Base-by-base conservation (phyloP, 2,888 invertebrate genomes). In the Microdon myrmicae region DNA sequence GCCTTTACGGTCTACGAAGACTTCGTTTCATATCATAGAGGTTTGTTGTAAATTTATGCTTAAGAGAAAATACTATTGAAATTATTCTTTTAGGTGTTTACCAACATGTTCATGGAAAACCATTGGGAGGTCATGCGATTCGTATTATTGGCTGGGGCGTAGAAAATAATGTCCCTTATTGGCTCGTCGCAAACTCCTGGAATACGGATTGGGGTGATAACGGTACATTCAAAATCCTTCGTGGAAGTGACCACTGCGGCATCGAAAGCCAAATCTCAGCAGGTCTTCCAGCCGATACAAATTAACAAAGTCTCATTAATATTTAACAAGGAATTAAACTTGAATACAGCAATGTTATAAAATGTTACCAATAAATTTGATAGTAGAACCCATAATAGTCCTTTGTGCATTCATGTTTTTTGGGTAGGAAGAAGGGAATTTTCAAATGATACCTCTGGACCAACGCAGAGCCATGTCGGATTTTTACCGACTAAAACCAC, bases 101-200 rank as follows among this genome's bases (percentile, higher is more conserved):
- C 74, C 83, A 87, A 73, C 93, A 94, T 75, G 85, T 85, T 0
- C 82, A 83, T 55, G 94, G 94, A 4, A 81, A 83, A 9, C 83
- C 81, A 19, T 81, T 94, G 3, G 95, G 94, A 16, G 93, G 92
- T 0, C 94, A 95, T 78, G 94, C 94, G 17, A 86, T 95, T 44
- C 90, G 90, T 74, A 88, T 95, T 39, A 77, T 94, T 35, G 94
- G 96, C n/a, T 96, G 93, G 92, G 95, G 96, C 29, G 86, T 85
- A 0, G 89, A 92, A 67, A 84, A 86, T 34, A 85, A 84, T 5
- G 85, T 84, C 43, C 89, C 90, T 34, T 96, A 94, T 79, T 96
- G 96, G 96, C 83, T 93, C 12, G 86, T 93, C 70, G 93, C 92
- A 39, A 96, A 96, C 82, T 94, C 92, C 0, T 96, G 95, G 95